Evolutionary conservation across 2,888 invertebrate species (phyloP).

Genomic region (Zygogramma bicolorata): DNA sequence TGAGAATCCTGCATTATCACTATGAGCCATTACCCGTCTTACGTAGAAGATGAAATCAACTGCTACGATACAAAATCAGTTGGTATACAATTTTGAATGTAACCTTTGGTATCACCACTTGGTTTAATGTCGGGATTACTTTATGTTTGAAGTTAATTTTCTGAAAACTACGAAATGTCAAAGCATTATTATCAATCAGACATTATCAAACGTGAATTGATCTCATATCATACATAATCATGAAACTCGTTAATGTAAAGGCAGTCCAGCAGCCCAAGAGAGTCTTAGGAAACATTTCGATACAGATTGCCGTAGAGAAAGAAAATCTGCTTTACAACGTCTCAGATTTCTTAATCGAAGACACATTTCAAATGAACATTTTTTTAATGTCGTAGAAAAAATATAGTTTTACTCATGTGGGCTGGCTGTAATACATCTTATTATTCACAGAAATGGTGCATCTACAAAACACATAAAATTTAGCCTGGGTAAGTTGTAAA

Average conservation of each 20-base stretch:
- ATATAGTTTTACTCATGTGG: neutral
- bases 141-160: neutral
- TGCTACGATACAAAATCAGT: neutral
- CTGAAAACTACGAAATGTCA: neutral
- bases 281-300: neutral
- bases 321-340: too few species aligned
- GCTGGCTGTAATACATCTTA: neutral
- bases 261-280: neutral
- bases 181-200: too few species aligned
- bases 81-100: neutral
- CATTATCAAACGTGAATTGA: neutral
- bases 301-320: neutral
- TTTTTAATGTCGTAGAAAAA: neutral
- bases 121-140: neutral
- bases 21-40: neutral
- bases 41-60: too few species aligned
- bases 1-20: neutral
- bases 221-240: neutral
- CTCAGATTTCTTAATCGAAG: neutral
- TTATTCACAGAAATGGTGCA: neutral
- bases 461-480: neutral
- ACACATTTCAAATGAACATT: neutral
- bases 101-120: too few species aligned
- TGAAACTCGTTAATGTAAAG: too few species aligned
- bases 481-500: neutral